Percentiles rank a stretch among this genome's conserved stretches.
phyloP scores from a whole-genome alignment of 2,113 vertebrate species.

The Sus scrofa region T2T-Sscrofa CM000812.6:205554001-205554500 shows the following conservation, averaged over 20 bases:
- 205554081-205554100: no score
- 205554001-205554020: neutral
- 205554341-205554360: slow-evolving; percentile 3
- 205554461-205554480: neutral
- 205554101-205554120: no score
- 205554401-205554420: neutral
- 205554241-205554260: neutral
- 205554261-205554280: neutral
- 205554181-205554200: neutral
- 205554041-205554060: no score
- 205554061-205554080: no score
- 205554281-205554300: neutral
- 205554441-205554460: neutral
- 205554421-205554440: neutral
- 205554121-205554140: no score
- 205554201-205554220: neutral
- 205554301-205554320: neutral
- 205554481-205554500: neutral
- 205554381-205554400: neutral
- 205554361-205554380: neutral
- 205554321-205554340: neutral
- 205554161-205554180: neutral
- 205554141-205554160: neutral
- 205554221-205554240: neutral
- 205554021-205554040: neutral